phyloP scores from a whole-genome alignment of 2,797 vertebrate species.

The Cyclura pinguis region DNA sequence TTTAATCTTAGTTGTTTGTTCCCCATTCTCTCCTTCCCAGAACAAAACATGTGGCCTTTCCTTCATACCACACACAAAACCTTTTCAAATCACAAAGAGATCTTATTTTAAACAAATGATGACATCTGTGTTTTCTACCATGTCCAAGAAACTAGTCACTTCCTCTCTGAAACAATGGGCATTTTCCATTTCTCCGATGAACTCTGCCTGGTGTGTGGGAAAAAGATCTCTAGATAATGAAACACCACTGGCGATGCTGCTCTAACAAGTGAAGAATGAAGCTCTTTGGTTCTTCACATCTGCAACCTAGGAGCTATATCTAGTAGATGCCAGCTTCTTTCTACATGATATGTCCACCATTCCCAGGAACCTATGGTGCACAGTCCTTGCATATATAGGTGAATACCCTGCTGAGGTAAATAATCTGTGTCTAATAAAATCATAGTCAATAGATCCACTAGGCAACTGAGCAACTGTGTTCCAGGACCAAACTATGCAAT shows the following conservation, averaged over 20 bases:
- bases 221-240: not conserved
- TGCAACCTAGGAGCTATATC: too few species aligned
- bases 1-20: not conserved
- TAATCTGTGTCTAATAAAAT: too few species aligned
- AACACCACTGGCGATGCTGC: not conserved
- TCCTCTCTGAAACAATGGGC: slow-evolving; percentile 76
- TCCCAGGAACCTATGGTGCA: not conserved
- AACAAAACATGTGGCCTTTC: slow-evolving; percentile 62
- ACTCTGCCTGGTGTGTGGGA: slow-evolving; percentile 17
- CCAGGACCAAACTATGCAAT: too few species aligned
- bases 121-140: slow-evolving; percentile 65
- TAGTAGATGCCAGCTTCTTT: not conserved
- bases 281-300: not conserved
- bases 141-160: slow-evolving; percentile 67
- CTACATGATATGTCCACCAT: not conserved
- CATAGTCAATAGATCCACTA: not conserved
- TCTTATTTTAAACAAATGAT: slow-evolving; percentile 43
- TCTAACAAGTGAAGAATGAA: too few species aligned
- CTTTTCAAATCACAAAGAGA: slow-evolving; percentile 31
- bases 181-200: slow-evolving; percentile 65
- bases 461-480: not conserved
- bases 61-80: not conserved
- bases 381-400: not conserved
- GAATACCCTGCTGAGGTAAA: not conserved
- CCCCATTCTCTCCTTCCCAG: slow-evolving; percentile 12